phyloP scores from a whole-genome alignment of 2,113 vertebrate species.

The Cebus imitator region DNA sequence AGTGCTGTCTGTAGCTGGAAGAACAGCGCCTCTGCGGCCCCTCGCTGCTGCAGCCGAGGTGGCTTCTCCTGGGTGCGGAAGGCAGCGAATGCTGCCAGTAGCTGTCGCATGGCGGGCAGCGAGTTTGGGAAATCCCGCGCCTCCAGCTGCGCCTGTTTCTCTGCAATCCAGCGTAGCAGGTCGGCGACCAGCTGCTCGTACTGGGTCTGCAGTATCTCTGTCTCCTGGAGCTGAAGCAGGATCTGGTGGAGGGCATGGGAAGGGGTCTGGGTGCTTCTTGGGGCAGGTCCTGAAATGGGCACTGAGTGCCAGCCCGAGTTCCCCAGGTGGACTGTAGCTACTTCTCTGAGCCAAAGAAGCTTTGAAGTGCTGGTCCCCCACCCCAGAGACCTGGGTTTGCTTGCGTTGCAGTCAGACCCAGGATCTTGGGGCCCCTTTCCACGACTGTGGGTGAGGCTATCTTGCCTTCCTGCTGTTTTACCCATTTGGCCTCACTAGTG shows the following conservation, averaged over 20 bases:
- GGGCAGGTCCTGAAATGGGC: neutral
- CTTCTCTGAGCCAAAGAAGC: neutral
- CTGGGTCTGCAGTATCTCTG: conserved; percentile 86
- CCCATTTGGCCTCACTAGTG: neutral
- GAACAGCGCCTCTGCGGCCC: conserved; percentile 90
- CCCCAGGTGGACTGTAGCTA: neutral
- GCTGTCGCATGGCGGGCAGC: conserved; percentile 87
- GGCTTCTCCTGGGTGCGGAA: conserved; percentile 93
- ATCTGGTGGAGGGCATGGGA: conserved; percentile 81
- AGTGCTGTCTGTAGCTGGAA: conserved; percentile 90
- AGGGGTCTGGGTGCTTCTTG: neutral
- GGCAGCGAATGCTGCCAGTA: conserved; percentile 89
- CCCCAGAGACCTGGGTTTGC: neutral
- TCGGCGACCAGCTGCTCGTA: conserved; percentile 89
- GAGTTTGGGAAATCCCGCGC: conserved; percentile 89
- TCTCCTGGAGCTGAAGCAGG: conserved; percentile 88
- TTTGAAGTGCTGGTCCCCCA: neutral
- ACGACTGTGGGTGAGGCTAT: neutral
- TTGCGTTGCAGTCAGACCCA: neutral
- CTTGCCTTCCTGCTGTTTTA: neutral
- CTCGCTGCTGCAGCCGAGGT: conserved; percentile 91
- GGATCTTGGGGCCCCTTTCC: neutral
- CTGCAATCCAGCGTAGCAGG: conserved; percentile 90
- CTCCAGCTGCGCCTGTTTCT: conserved; percentile 88
- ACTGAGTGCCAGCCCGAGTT: neutral